Base-by-base conservation (phyloP, 1,140 invertebrate species). In the Globodera ellingtonae region DNA sequence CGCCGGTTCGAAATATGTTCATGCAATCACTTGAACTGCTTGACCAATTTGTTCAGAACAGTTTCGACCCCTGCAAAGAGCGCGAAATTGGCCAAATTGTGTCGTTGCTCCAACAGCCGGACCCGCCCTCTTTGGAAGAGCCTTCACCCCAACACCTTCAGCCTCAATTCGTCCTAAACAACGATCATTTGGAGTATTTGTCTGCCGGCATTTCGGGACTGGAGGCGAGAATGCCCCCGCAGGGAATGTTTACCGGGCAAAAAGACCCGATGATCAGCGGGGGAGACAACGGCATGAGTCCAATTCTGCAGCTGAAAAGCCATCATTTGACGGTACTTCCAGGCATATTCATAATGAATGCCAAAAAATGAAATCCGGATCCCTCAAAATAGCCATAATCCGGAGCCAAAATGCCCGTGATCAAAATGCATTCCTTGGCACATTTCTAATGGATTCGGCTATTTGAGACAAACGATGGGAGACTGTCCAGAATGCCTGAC, bases 71-170 rank as follows among this genome's bases (percentile, higher is more conserved):
- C 18, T 72, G 21, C 44, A 70, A 72, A 75, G 71, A 71, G 59
- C 82, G 56, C 71, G 48, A 85, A 83, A 84, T 84, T 52, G 85
- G 81, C 52, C 84, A 84, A 47, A 84, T 84, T 79, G 84, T 84
- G 21, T 85, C 83, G 24, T 69, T 86, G 59, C 81, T 84, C 35
- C 83, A 84, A 79, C 75, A 77, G 48, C 18, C 59, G 8, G 75
- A 77, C 48, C 48, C 67, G 13, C 67, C 24, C 9, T 47, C 46
- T 2, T 70, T 70, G 67, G 67, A 44, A 6, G 67, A 15, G 35
- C 24, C 8, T 1, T 24, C 67, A 6, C 6, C 24, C 56, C 56
- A 62, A 15, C 24, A 10, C 1, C 35, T 35, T 35, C 67, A 47
- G 35, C 24, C 35, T 35, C 67, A 47, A 70, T 70, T 44, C 6